Conservation (phyloP, 1,140 invertebrate genomes). For the Panagrolaimus sp. region DNA sequence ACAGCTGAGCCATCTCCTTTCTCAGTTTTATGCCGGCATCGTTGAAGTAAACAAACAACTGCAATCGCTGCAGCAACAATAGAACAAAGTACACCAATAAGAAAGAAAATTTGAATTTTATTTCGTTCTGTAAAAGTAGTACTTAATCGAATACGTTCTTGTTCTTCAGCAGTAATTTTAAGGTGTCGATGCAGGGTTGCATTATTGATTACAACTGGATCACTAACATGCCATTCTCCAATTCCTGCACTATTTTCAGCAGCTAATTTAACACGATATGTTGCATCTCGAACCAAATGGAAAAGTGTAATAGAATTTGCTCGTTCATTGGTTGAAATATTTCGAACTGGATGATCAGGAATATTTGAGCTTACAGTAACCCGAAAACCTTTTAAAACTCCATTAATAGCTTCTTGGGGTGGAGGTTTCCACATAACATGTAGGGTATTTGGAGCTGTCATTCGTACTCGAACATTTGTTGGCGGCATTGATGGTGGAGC, state of each 20-base stretch:
- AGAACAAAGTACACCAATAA: not conserved
- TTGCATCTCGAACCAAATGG: not conserved
- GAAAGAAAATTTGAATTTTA: slow-evolving; percentile 8
- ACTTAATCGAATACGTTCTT: slow-evolving; percentile 5
- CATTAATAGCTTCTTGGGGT: slow-evolving; percentile 12
- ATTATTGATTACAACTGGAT: slow-evolving; percentile 11
- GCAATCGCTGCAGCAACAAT: not conserved
- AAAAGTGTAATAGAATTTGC: slow-evolving; percentile 9
- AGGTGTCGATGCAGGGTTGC: slow-evolving; percentile 6
- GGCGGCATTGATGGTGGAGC: slow-evolving; percentile 43
- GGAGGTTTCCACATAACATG: slow-evolving; percentile 13
- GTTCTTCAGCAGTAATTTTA: slow-evolving; percentile 10
- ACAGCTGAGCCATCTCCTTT: slow-evolving; percentile 5
- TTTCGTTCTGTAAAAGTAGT: slow-evolving; percentile 3
- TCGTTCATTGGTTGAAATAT: slow-evolving; percentile 19
- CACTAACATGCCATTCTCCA: slow-evolving; percentile 14
- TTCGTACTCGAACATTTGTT: slow-evolving; percentile 17
- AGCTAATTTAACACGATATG: slow-evolving; percentile 3
- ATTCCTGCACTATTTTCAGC: slow-evolving; percentile 7
- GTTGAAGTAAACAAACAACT: slow-evolving; percentile 4
- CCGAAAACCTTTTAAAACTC: slow-evolving; percentile 16
- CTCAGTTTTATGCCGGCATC: slow-evolving; percentile 4
- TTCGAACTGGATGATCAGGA: slow-evolving; percentile 5
- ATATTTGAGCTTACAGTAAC: not conserved
- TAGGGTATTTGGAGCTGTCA: slow-evolving; percentile 1